Percentiles rank a stretch among this genome's conserved stretches.
Conservation (phyloP, 1,140 invertebrate species). For the Acyrthosiphon pisum region DNA sequence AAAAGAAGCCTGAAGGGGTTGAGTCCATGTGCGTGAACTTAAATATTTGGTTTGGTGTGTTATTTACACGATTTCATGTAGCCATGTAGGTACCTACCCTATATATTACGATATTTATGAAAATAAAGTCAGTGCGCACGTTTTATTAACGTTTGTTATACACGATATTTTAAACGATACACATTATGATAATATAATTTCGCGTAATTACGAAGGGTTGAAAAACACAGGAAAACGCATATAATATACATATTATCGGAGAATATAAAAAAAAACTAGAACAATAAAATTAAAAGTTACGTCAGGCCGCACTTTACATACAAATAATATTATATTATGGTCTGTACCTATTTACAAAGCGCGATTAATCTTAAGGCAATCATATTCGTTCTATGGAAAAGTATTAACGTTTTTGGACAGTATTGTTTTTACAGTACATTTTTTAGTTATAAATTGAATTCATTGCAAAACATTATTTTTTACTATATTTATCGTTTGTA, state of each 20-base stretch:
- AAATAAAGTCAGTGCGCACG: not conserved
- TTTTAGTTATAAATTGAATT: too few relatives aligned
- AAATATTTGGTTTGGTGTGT: not conserved
- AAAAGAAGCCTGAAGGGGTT: too few relatives aligned
- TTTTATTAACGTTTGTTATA: not conserved
- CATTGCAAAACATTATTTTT: not conserved
- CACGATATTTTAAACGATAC: constrained; percentile 16
- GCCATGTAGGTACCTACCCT: too few relatives aligned
- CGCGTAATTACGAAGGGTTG: not conserved
- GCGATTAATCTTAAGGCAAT: not conserved
- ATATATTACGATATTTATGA: not conserved
- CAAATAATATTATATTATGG: too few relatives aligned
- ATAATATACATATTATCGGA: not conserved
- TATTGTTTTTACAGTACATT: not conserved
- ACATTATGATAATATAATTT: constrained; percentile 10
- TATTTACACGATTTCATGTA: not conserved
- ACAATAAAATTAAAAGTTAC: constrained; percentile 14
- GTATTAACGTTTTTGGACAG: not conserved
- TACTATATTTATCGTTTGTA: not conserved
- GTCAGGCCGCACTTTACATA: not conserved
- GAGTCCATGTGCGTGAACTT: not conserved
- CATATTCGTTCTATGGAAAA: too few relatives aligned
- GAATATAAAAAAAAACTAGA: not conserved
- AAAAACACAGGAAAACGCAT: not conserved
- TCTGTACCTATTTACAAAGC: too few relatives aligned